Base-by-base conservation (phyloP, 2,797 vertebrate genomes). In the Sebastiscus tertius region DNA sequence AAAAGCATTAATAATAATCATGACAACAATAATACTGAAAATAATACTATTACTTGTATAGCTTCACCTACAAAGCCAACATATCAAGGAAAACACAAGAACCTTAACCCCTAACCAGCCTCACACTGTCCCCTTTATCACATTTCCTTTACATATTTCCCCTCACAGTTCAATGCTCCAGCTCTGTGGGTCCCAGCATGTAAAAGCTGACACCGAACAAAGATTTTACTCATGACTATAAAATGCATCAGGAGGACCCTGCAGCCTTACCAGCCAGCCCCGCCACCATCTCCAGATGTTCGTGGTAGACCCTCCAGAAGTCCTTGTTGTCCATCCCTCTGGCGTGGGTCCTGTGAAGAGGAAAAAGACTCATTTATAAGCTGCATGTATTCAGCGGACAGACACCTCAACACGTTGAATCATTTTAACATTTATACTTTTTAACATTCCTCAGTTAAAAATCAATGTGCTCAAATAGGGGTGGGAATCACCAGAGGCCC, bases 281-380 rank as follows among this genome's bases (percentile, higher is more conserved):
- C 26, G 97, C 97, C 83, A 98, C 97, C 92, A 96, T 96, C 88
- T 98, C 97, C 89, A 99, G 94, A 81, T 98, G 97, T 80, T 99
- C 97, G 92, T 96, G 90, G 75, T 94, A 98, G 80, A 99, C 95
- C 42, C 88, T 96, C 99, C 99, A 99, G 93, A 99, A 99, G 24
- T 95, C 95, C 86, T 97, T 99, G 90, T 97, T 99, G 89, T 98
- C 97, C 99, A 99, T 98, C 81, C 96, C 97, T 90, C 93, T 96
- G 76, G 99, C 98, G 80, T 99, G 95, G 79, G 94, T 97, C 91
- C 98, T 99, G 95, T 62, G 36, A 60, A 8, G 26, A 77, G 36
- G 33, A 71, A n/a, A 13, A 20, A 75, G 10, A 52, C 5, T 5
- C 2, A 20, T 81, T 82, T 18, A 24, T 20, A 0, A 8, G 12